Conservation (phyloP, 2,797 vertebrate species). For the Telmatherina bonti region DNA sequence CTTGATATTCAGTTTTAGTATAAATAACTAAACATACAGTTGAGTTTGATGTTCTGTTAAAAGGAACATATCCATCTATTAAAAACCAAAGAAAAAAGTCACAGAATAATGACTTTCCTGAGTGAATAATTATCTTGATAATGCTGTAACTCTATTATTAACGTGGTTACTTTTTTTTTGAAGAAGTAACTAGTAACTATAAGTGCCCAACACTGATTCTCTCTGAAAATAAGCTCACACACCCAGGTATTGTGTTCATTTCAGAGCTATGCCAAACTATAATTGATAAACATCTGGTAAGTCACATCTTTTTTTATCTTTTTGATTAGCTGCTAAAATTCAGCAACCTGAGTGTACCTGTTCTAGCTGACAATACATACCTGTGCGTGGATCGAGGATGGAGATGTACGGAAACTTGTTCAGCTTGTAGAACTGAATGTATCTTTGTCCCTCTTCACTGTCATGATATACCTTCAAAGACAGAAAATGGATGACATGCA, state of each 20-base stretch:
- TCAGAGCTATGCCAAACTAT: neutral
- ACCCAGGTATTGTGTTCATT: neutral
- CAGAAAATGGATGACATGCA: constrained; percentile 4
- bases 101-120: neutral
- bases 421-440: constrained; percentile 99
- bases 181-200: neutral
- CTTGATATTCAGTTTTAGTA: no score
- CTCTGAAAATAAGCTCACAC: neutral
- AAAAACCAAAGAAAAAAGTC: no score
- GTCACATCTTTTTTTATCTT: neutral
- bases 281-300: neutral
- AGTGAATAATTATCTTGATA: neutral
- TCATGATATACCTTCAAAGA: constrained; percentile 94
- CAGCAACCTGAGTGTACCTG: neutral
- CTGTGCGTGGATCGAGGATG: constrained; percentile 97
- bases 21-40: no score
- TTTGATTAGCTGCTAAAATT: neutral
- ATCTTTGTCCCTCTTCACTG: constrained; percentile 98
- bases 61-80: no score
- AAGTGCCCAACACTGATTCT: neutral
- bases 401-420: constrained; percentile 99
- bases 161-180: neutral
- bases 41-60: no score
- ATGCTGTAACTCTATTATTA: no score
- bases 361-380: constrained; percentile 42